Evolutionary conservation across 2,888 invertebrate genomes (phyloP).

Genomic region (Xylocampa areola): DNA sequence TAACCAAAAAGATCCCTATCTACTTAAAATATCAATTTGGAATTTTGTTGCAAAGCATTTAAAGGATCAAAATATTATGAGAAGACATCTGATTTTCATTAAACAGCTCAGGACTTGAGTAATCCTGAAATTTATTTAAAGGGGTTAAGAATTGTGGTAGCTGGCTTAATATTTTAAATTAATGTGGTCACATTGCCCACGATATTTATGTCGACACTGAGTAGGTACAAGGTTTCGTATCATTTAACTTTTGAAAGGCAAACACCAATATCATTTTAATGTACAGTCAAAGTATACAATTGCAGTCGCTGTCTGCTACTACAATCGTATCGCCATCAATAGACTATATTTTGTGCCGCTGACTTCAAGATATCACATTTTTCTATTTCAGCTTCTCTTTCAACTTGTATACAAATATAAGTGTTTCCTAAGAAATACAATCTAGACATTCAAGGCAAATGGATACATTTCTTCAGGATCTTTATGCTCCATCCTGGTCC

Average conservation of each 20-base stretch:
- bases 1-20: background rate
- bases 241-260: background rate
- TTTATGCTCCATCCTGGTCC: no score
- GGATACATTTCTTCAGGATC: no score
- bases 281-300: conserved; percentile 28
- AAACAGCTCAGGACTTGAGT: conserved; percentile 19
- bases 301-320: conserved; percentile 14
- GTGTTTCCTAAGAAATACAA: no score
- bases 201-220: background rate
- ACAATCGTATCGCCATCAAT: conserved; percentile 33
- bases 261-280: conserved; percentile 22
- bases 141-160: conserved; percentile 20
- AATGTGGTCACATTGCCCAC: background rate
- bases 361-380: conserved; percentile 36
- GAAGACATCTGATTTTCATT: conserved; percentile 46
- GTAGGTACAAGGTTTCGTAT: background rate
- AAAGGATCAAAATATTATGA: conserved; percentile 38
- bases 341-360: conserved; percentile 22
- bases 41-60: conserved; percentile 29
- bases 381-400: conserved; percentile 30
- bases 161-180: conserved; percentile 11
- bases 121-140: conserved; percentile 30
- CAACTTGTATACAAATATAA: conserved; percentile 17
- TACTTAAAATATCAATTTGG: conserved; percentile 17
- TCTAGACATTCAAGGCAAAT: no score